A percentile compares a stretch with the other conserved stretches of the same genome.
Evolutionary conservation across 2,113 vertebrate species (phyloP).

Genomic region (Podarcis raffonei): DNA sequence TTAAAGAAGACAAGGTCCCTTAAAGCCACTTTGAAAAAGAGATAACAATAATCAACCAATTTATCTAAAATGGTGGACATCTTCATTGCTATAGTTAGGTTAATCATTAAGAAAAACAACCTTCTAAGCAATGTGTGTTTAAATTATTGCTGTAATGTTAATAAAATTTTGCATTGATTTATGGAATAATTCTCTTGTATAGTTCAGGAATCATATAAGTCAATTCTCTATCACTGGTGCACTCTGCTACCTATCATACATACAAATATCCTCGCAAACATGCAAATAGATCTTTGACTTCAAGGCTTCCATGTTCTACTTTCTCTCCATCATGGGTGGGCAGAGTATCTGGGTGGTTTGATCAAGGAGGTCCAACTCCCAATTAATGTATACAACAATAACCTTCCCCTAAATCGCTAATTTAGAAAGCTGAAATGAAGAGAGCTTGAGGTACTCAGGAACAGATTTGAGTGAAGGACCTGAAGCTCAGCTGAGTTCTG

Average conservation of each 20-base stretch:
- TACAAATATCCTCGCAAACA: neutral
- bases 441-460: no score
- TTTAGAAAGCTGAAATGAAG: no score
- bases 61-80: neutral
- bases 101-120: neutral
- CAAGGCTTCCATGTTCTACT: neutral
- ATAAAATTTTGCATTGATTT: neutral
- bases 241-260: neutral
- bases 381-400: no score
- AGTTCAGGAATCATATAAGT: neutral
- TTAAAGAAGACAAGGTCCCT: neutral
- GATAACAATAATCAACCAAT: neutral
- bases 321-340: neutral
- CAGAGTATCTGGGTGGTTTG: neutral
- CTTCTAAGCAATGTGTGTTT: neutral
- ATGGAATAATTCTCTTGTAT: neutral
- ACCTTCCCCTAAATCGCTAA: no score
- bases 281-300: neutral
- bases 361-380: no score
- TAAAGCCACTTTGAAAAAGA: constrained; percentile 3
- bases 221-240: neutral
- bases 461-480: no score
- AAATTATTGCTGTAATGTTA: neutral
- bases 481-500: no score
- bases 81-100: neutral